These are phyloP conservation scores for Sebastes minor DNA, from an alignment of 2,797 vertebrate species.

Conservation along the genomic window DNA sequence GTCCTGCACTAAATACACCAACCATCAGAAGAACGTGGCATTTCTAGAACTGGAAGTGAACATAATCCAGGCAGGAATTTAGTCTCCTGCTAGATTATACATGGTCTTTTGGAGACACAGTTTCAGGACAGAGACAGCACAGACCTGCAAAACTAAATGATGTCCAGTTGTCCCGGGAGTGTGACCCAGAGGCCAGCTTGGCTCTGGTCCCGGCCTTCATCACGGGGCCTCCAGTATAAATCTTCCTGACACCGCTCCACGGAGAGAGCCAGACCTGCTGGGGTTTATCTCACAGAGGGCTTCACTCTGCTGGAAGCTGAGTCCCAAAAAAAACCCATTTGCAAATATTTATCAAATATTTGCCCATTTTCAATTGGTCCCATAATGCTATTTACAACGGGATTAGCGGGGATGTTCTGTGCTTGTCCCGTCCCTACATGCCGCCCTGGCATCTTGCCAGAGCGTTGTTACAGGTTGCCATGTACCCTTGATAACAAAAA, in stretches of 20 bases:
- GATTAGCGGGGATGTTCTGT: conserved; percentile 62
- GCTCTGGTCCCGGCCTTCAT: conserved; percentile 20
- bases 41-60: background rate
- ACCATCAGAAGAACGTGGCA: background rate
- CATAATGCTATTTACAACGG: conserved; percentile 51
- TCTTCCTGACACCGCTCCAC: background rate
- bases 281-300: conserved; percentile 16
- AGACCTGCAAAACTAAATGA: background rate
- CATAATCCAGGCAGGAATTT: background rate
- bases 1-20: background rate
- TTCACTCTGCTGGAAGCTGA: background rate
- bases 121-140: background rate
- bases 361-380: conserved; percentile 50
- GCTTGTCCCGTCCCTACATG: conserved; percentile 39
- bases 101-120: background rate
- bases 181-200: conserved; percentile 31
- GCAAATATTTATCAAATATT: conserved; percentile 64
- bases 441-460: conserved; percentile 22
- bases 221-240: conserved; percentile 5
- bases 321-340: background rate
- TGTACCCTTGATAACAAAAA: background rate
- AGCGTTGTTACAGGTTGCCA: background rate
- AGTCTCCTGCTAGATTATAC: background rate
- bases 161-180: background rate
- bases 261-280: conserved; percentile 5